Percentiles rank a stretch among this genome's conserved stretches.
Conservation (phyloP, 2,888 invertebrate genomes). For the Flexamia atlantica region DNA sequence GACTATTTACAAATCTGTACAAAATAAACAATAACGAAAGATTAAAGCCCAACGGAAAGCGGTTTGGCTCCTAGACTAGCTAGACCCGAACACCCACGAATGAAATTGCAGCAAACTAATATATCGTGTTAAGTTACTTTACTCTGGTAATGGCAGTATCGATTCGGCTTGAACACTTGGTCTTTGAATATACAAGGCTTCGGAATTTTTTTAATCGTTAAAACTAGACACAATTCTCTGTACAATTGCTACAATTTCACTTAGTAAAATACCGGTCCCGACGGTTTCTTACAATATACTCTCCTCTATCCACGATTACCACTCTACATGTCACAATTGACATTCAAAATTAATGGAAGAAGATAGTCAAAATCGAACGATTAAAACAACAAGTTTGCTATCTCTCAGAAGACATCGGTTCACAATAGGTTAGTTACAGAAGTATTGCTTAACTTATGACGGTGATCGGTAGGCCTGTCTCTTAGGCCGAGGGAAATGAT, state of each 20-base stretch:
- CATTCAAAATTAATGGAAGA: constrained; percentile 45
- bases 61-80: constrained; percentile 52
- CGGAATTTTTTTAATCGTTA: neutral
- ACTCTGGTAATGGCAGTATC: constrained; percentile 48
- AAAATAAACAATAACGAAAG: constrained; percentile 43
- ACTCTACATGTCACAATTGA: constrained; percentile 1
- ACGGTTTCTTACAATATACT: constrained; percentile 1
- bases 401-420: constrained; percentile 4
- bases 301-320: neutral
- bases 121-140: neutral
- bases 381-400: neutral
- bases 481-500: constrained; percentile 4
- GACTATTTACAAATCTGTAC: constrained; percentile 50
- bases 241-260: constrained; percentile 42
- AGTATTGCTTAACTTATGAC: constrained; percentile 28
- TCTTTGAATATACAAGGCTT: constrained; percentile 40
- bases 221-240: neutral
- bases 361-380: constrained; percentile 1
- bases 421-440: neutral
- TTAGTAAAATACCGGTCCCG: neutral
- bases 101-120: constrained; percentile 49
- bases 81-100: constrained; percentile 14
- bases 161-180: constrained; percentile 50
- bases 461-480: constrained; percentile 3
- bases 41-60: constrained; percentile 37